Base-by-base conservation (phyloP, 2,113 vertebrate species). In the Baryphthengus martii region DNA sequence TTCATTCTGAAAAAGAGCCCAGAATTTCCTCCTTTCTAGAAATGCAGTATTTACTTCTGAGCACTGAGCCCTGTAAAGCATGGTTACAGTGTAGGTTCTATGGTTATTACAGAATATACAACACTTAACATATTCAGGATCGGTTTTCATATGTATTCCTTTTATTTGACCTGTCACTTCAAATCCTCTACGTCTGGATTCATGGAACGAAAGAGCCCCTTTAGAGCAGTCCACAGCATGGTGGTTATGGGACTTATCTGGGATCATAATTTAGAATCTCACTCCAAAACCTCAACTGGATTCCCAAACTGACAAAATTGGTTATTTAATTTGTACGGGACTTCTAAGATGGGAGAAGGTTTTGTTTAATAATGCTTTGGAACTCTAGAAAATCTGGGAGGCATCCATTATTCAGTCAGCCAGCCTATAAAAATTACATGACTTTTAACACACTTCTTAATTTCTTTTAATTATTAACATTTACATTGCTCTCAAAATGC, bases 381-480 rank as follows among this genome's bases (percentile, higher is more conserved):
- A 17, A 58, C 19, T 35, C 33, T 6, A 61, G 49, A 24, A 59
- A 80, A 76, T 85, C 85, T 59, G 19, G 17, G 45, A 91, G 76
- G 71, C 79, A 96, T 97, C 94, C 59, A 74, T 97, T 96, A 97
- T 93, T 95, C 91, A 86, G 90, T 97, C 97, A 98, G 97, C 44
- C 67, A 94, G 94, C 93, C 97, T 97, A 97, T 98, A 93, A 98
- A 98, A 98, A 97, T 97, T 97, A 96, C 96, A 98, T 97, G 95
- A 95, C 97, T 96, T 97, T 98, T 98, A 98, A 98, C 96, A 96
- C 97, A 97, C 95, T 95, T 98, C 98, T 98, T 97, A 97, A 98
- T 98, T 98, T 88, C 85, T 97, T 97, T 98, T 96, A 98, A 98
- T 98, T 98, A 98, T 98, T 98, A 97, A 98, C 96, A 95, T 97